Percentiles rank a stretch among this genome's conserved stretches.
phyloP scores from a whole-genome alignment of 2,888 invertebrate genomes.

The Ligdia adustata region DNA sequence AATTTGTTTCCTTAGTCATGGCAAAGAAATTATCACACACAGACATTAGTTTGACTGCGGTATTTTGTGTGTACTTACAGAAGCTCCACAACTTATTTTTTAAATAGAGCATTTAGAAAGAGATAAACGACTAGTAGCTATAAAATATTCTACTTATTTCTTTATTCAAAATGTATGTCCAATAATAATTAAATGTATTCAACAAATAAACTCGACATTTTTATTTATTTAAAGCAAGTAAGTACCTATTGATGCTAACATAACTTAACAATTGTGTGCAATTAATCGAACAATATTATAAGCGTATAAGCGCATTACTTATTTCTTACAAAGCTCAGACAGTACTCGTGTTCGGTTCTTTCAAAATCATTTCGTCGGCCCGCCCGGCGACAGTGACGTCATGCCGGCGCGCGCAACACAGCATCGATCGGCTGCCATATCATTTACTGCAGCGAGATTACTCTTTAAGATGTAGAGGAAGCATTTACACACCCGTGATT shows the following conservation, averaged over 20 bases:
- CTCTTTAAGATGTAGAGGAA: slow-evolving; percentile 38
- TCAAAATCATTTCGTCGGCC: slow-evolving; percentile 60
- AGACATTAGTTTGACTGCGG: too few species aligned
- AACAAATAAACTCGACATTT: neutral
- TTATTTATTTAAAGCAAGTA: too few species aligned
- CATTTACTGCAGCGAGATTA: slow-evolving; percentile 59
- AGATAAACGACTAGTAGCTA: too few species aligned
- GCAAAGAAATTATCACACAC: too few species aligned
- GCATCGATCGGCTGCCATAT: slow-evolving; percentile 69
- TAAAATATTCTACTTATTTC: too few species aligned
- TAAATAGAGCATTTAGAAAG: too few species aligned
- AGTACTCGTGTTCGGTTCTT: slow-evolving; percentile 46
- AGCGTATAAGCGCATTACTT: too few species aligned
- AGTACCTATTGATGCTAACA: too few species aligned
- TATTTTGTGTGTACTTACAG: too few species aligned
- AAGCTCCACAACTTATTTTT: too few species aligned
- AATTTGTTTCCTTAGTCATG: slow-evolving; percentile 37
- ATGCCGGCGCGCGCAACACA: slow-evolving; percentile 72
- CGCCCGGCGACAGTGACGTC: slow-evolving; percentile 75
- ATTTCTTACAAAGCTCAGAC: slow-evolving; percentile 4
- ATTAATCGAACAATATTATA: too few species aligned
- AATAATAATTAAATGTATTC: neutral
- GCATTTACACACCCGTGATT: slow-evolving; percentile 20
- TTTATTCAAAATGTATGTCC: neutral
- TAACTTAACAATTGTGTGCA: neutral